Conservation (phyloP, 2,888 invertebrate genomes). For the Laspeyria flexula region DNA sequence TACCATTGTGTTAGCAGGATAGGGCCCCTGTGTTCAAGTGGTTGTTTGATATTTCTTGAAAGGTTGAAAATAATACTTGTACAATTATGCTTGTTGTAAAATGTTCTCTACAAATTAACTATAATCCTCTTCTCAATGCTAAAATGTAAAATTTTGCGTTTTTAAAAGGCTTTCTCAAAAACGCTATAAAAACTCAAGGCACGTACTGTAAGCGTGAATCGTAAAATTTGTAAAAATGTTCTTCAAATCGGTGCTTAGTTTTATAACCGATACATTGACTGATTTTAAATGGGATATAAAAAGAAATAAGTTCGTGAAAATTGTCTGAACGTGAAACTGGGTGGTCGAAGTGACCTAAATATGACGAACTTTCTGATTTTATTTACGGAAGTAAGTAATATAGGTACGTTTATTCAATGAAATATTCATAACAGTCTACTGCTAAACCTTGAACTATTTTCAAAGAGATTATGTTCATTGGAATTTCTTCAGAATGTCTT, state of each 20-base stretch:
- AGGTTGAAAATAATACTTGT: too few species aligned
- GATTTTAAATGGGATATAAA: conserved; percentile 35
- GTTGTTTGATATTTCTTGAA: too few species aligned
- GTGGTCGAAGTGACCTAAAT: conserved; percentile 18
- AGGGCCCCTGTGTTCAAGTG: too few species aligned
- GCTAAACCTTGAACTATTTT: too few species aligned
- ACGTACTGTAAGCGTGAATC: conserved; percentile 22
- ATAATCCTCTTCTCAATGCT: neutral
- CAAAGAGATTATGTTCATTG: too few species aligned
- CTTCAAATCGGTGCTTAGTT: conserved; percentile 42
- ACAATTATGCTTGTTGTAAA: too few species aligned
- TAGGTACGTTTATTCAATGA: too few species aligned
- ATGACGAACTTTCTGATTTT: neutral
- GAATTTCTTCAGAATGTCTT: too few species aligned
- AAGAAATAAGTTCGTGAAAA: conserved; percentile 18
- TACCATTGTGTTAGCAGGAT: too few species aligned
- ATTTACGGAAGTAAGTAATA: neutral
- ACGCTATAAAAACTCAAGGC: conserved; percentile 52
- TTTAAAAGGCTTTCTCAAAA: conserved; percentile 17
- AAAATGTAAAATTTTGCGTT: conserved; percentile 5
- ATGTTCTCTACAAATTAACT: neutral
- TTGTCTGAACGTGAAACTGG: neutral
- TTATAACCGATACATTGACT: conserved; percentile 24
- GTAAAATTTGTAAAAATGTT: conserved; percentile 39
- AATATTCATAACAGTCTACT: too few species aligned